Conservation (phyloP, 2,888 invertebrate species). For the Philhelius pedissequus region DNA sequence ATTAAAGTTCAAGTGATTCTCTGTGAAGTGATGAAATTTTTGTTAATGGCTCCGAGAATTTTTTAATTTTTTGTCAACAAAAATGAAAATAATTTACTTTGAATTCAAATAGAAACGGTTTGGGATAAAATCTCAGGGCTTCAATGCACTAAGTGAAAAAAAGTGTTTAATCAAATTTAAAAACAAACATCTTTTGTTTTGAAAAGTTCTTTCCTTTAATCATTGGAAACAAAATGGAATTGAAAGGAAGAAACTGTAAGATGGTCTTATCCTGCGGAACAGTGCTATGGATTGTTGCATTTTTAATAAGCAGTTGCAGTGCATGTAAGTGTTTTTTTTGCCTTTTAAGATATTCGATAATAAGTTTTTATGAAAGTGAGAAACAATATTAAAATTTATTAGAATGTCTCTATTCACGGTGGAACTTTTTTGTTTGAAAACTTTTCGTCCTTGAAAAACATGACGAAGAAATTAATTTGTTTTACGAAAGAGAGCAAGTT, state of each 20-base stretch:
- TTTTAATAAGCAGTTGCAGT: conserved; percentile 17
- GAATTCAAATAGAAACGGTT: conserved; percentile 47
- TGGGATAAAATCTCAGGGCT: not conserved
- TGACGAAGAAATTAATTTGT: no score
- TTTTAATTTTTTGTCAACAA: conserved; percentile 16
- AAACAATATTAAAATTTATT: no score
- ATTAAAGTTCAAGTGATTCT: not conserved
- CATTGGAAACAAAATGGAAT: conserved; percentile 25
- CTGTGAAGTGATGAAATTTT: conserved; percentile 15
- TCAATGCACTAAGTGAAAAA: conserved; percentile 39
- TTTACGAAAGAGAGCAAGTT: no score
- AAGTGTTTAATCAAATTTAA: not conserved
- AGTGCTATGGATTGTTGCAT: conserved; percentile 31
- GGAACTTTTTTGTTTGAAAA: no score
- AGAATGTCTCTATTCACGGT: no score
- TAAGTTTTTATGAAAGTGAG: not conserved
- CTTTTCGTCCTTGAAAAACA: no score
- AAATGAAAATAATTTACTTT: conserved; percentile 60
- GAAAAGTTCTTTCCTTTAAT: not conserved
- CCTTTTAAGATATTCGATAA: not conserved
- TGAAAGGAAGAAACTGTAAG: not conserved
- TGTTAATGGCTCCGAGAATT: not conserved
- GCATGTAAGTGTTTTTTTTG: conserved; percentile 41
- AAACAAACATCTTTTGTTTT: not conserved
- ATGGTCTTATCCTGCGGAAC: conserved; percentile 3